phyloP scores from a whole-genome alignment of 2,888 invertebrate species.

The Drosophila barbarae region DNA sequence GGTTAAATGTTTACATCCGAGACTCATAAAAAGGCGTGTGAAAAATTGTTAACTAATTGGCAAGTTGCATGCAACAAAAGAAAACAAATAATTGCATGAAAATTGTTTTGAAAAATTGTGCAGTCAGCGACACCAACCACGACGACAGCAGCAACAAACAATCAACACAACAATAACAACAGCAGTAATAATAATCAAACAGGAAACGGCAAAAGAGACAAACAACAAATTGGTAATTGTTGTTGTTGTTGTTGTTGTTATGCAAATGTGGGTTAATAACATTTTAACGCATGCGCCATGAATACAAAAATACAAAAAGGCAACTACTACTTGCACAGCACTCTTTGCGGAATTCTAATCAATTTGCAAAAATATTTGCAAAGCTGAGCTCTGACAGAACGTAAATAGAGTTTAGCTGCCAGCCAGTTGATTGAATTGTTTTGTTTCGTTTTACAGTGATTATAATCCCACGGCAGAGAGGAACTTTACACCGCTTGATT shows the following conservation, averaged over 20 bases:
- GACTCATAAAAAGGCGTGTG: constrained; percentile 70
- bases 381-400: neutral
- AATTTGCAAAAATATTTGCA: constrained; percentile 23
- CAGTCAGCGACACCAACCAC: constrained; percentile 34
- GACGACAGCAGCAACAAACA: constrained; percentile 20
- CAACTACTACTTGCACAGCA: neutral
- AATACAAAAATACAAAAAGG: constrained; percentile 38
- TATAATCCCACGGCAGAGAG: constrained; percentile 3
- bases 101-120: constrained; percentile 54
- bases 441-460: constrained; percentile 5
- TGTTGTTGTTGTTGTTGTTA: constrained; percentile 48
- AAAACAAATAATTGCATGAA: constrained; percentile 61
- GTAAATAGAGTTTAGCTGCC: constrained; percentile 6
- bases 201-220: constrained; percentile 57
- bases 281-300: constrained; percentile 65
- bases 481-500: constrained; percentile 45
- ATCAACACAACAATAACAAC: constrained; percentile 14
- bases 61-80: constrained; percentile 57
- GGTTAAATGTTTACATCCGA: constrained; percentile 70
- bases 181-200: constrained; percentile 50
- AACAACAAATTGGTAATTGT: constrained; percentile 52
- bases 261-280: constrained; percentile 72
- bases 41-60: constrained; percentile 65
- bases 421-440: constrained; percentile 28
- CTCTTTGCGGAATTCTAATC: constrained; percentile 49